phyloP scores from a whole-genome alignment of 2,888 invertebrate species.

The Busseola fusca region DNA sequence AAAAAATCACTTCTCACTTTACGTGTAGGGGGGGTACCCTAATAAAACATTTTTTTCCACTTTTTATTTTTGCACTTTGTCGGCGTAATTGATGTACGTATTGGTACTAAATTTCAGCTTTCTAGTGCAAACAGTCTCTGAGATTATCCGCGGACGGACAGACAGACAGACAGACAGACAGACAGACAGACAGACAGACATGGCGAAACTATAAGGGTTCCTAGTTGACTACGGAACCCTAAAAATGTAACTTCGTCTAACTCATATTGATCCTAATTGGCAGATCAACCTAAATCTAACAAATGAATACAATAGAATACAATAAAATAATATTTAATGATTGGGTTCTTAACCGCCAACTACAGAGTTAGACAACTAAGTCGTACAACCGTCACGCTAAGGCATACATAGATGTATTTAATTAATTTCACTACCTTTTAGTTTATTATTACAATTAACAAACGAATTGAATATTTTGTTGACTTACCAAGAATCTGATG shows the following conservation, averaged over 20 bases:
- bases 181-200: too few relatives aligned
- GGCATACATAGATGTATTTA: not conserved
- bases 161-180: too few relatives aligned
- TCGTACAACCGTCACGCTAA: not conserved
- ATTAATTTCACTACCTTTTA: not conserved
- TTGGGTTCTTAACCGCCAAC: not conserved
- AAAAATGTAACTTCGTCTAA: not conserved
- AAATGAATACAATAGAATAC: not conserved
- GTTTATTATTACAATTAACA: not conserved
- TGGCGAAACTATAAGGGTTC: too few relatives aligned
- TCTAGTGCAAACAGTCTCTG: too few relatives aligned
- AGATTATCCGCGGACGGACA: too few relatives aligned
- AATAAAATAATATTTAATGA: not conserved
- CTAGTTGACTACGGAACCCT: too few relatives aligned
- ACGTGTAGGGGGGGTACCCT: too few relatives aligned
- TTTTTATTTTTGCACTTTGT: slow-evolving; percentile 22
- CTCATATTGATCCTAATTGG: not conserved
- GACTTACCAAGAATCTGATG: slow-evolving; percentile 11
- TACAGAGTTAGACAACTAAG: not conserved
- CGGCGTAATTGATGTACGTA: too few relatives aligned
- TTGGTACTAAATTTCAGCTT: too few relatives aligned
- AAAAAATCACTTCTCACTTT: too few relatives aligned
- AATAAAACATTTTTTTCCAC: too few relatives aligned
- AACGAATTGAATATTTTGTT: slow-evolving; percentile 12
- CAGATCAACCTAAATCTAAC: not conserved